Base-by-base conservation (phyloP, 1,140 invertebrate species). In the Ruditapes philippinarum region DNA sequence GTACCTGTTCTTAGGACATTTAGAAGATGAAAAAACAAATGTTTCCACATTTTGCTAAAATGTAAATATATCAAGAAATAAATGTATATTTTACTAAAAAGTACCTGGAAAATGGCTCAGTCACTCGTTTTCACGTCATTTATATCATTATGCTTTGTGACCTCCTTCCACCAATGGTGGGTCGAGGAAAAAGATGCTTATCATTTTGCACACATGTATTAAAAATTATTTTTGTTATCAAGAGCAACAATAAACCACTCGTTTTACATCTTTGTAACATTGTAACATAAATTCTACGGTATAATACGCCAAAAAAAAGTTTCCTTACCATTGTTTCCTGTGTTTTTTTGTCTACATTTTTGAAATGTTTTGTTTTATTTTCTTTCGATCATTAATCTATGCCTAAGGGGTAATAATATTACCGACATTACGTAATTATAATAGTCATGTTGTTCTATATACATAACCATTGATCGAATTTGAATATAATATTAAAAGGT, bases 1-100 rank as follows among this genome's bases (percentile, higher is more conserved):
- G 31, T 78, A 11, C 36, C 28, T 78, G 31, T 36, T 78, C 28
- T 54, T 78, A 78, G 74, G n/a, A n/a, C n/a, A n/a, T n/a, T n/a
- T n/a, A n/a, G n/a, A n/a, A n/a, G n/a, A 54, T 57, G 22, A 78
- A 51, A 54, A 78, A 49, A 36, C 36, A 36, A 4, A 78, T 33
- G 49, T 78, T 54, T 78, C 74, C 74, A 78, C 49, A n/a, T n/a
- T 78, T 78, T 45, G 74, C 74, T 78, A 78, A 78, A 78, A 78
- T 78, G 74, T 78, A 78, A 70, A 70, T 70, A 70, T 78, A 14
- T n/a, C n/a, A n/a, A n/a, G n/a, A n/a, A n/a, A n/a, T 36, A 78
- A 78, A 78, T 78, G 74, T 78, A 78, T 78, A 78, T 78, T 78
- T 78, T 78, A 78, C 36, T n/a, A n/a, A 31, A 22, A 49, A 78